Conservation (phyloP, 2,888 invertebrate species). For the Leptopilina myrica region DNA sequence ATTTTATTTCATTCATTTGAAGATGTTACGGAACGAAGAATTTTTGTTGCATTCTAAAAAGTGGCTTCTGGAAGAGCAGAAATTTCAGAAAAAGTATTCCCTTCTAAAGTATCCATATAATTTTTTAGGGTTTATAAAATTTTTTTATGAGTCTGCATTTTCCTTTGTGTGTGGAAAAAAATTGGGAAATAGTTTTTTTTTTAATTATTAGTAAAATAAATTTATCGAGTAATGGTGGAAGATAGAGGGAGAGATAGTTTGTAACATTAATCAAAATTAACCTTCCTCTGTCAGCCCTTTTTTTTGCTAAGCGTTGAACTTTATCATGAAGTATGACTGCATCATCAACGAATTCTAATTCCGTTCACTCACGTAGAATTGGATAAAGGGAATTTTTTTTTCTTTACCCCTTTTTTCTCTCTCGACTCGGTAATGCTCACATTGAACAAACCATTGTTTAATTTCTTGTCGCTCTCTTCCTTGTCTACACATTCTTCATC, state of each 20-base stretch:
- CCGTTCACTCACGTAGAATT: conserved; percentile 43
- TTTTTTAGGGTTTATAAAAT: conserved; percentile 3
- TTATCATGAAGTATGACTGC: conserved; percentile 52
- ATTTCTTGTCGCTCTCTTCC: conserved; percentile 25
- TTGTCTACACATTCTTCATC: background rate
- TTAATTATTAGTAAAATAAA: background rate
- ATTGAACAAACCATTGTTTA: conserved; percentile 25
- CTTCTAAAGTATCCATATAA: background rate
- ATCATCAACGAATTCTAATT: conserved; percentile 51
- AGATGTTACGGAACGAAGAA: no score
- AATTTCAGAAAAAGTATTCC: background rate
- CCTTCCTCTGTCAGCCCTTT: conserved; percentile 47
- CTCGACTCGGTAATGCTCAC: conserved; percentile 20
- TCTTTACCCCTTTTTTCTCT: background rate
- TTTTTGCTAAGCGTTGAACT: conserved; percentile 48
- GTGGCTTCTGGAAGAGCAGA: no score
- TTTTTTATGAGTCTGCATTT: background rate
- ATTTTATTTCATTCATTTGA: background rate
- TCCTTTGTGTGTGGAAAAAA: background rate
- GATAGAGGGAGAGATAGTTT: background rate
- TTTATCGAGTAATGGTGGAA: no score
- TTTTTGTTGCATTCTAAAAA: background rate
- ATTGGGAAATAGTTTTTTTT: background rate
- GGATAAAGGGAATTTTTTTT: conserved; percentile 21
- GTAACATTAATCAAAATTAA: conserved; percentile 51